Evolutionary conservation across 2,113 vertebrate genomes (phyloP).

Genomic region (Plectropomus leopardus): DNA sequence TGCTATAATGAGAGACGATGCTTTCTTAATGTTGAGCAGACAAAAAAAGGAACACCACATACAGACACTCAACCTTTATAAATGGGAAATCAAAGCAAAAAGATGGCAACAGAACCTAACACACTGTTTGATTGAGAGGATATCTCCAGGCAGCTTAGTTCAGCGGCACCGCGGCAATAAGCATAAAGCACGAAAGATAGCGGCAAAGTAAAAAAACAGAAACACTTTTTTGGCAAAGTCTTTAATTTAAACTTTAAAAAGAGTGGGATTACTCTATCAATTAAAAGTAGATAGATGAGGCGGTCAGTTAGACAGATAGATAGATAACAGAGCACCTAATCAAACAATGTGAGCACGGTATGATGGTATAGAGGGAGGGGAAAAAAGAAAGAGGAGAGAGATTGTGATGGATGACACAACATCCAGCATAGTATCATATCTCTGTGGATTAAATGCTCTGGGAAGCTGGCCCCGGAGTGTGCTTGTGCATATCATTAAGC

Average conservation of each 20-base stretch:
- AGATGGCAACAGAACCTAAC: constrained; percentile 26
- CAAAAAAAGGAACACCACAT: constrained; percentile 16
- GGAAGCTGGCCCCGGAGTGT: constrained; percentile 77
- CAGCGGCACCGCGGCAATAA: constrained; percentile 28
- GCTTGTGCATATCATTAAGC: constrained; percentile 82
- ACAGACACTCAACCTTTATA: constrained; percentile 30
- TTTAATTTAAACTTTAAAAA: constrained; percentile 47
- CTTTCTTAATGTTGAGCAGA: constrained; percentile 18
- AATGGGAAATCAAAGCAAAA: constrained; percentile 49
- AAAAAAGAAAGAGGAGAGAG: constrained; percentile 40
- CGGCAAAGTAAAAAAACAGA: constrained; percentile 27
- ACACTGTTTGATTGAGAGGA: constrained; percentile 51
- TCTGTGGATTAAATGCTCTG: constrained; percentile 83
- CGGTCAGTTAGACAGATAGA: constrained; percentile 39
- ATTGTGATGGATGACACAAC: constrained; percentile 79
- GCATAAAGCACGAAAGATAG: constrained; percentile 6
- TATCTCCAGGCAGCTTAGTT: constrained; percentile 44
- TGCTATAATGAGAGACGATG: constrained; percentile 31
- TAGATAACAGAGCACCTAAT: constrained; percentile 51
- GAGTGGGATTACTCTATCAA: constrained; percentile 30
- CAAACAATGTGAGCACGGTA: constrained; percentile 22
- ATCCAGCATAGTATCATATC: constrained; percentile 80
- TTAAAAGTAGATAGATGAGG: constrained; percentile 39
- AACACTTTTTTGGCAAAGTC: constrained; percentile 19
- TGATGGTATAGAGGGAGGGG: constrained; percentile 11